These are phyloP conservation scores for Drosophila neotestacea DNA, from an alignment of 2,888 invertebrate genomes.

Conservation along the genomic window DNA sequence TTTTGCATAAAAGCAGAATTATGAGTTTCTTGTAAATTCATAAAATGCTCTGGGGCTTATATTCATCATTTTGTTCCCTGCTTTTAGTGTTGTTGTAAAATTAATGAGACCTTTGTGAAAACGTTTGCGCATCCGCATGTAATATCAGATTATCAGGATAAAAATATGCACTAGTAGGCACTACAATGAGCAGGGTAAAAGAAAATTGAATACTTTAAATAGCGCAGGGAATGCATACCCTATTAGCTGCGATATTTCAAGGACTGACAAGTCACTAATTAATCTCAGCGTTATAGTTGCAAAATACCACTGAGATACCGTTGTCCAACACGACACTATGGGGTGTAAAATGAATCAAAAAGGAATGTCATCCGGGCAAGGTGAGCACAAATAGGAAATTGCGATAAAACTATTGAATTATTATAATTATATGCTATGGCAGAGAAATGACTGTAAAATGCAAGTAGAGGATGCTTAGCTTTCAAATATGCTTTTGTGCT, in stretches of 20 bases:
- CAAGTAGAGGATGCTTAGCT: background rate
- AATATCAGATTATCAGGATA: conserved; percentile 25
- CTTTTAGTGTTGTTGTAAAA: conserved; percentile 25
- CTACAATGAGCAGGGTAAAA: background rate
- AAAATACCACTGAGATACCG: background rate
- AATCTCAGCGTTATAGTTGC: background rate
- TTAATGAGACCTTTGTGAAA: conserved; percentile 28
- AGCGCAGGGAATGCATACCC: background rate
- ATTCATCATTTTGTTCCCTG: background rate
- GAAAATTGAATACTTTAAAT: conserved; percentile 9
- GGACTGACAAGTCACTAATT: background rate
- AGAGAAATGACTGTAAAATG: background rate
- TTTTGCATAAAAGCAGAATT: conserved; percentile 38
- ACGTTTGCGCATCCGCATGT: background rate
- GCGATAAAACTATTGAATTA: conserved; percentile 25
- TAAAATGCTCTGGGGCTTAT: conserved; percentile 3
- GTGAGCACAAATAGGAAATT: conserved; percentile 10
- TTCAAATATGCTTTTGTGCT: background rate
- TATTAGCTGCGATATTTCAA: background rate
- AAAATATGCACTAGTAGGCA: conserved; percentile 1
- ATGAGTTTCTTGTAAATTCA: conserved; percentile 17
- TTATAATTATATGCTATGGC: conserved; percentile 12
- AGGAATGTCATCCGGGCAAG: conserved; percentile 6
- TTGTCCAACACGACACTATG: conserved; percentile 6
- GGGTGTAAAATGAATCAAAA: conserved; percentile 10